Conservation (phyloP, 2,113 vertebrate genomes). For the Chlorodrepanis virens region DNA sequence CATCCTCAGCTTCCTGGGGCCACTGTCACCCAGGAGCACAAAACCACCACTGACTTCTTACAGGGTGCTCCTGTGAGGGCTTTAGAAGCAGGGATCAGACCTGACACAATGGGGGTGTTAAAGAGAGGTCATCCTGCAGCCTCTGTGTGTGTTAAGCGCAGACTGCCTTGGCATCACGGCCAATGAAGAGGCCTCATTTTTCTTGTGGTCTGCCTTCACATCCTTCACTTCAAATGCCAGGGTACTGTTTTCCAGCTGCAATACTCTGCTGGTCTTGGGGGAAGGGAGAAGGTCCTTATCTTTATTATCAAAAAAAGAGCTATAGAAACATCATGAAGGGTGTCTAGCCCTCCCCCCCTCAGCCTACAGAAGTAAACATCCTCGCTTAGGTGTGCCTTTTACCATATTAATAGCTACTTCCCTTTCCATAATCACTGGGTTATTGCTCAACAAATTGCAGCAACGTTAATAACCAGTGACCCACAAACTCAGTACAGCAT, state of each 20-base stretch:
- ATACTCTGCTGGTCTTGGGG: background rate
- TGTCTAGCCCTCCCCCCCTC: background rate
- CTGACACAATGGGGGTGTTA: background rate
- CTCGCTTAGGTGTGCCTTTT: constrained; percentile 51
- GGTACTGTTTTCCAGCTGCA: background rate
- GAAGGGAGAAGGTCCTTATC: background rate
- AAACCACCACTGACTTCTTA: background rate
- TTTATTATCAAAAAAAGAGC: background rate
- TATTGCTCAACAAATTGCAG: constrained; percentile 45
- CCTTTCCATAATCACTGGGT: constrained; percentile 45
- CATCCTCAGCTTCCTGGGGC: background rate
- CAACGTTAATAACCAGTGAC: constrained; percentile 12
- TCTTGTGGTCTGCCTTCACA: background rate
- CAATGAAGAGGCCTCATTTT: background rate
- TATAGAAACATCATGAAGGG: constrained; percentile 4
- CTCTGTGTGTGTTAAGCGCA: background rate
- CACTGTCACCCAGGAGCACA: accelerated
- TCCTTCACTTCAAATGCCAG: background rate
- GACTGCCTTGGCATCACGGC: accelerated
- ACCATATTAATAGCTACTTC: constrained; percentile 58
- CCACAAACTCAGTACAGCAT: constrained; percentile 1
- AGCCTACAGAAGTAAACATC: constrained; percentile 34
- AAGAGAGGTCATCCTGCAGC: background rate
- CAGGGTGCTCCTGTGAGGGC: background rate
- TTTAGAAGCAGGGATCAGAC: background rate